Conservation (phyloP, 2,113 vertebrate species). For the Callocephalon fimbriatum region DNA sequence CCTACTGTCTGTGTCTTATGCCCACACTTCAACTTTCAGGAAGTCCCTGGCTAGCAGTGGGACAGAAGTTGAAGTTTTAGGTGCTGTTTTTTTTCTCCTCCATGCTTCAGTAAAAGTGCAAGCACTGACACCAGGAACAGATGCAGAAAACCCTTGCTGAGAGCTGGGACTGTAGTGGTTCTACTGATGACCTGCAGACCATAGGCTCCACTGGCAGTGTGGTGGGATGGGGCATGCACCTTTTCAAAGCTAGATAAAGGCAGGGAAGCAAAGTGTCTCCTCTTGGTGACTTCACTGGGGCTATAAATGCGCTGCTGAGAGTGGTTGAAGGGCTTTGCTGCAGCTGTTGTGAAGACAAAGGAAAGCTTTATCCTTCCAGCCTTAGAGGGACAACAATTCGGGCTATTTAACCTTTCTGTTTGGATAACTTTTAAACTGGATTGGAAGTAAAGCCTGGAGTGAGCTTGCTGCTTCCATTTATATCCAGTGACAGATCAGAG, state of each 20-base stretch:
- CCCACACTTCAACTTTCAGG: not conserved
- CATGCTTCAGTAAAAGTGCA: not conserved
- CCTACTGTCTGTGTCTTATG: not conserved
- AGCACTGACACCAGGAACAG: not conserved
- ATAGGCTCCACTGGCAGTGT: fast-evolving
- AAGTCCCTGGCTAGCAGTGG: not conserved
- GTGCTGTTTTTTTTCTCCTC: not conserved
- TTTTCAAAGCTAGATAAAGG: not conserved
- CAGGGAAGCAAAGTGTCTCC: not conserved
- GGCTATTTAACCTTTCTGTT: slow-evolving; percentile 44
- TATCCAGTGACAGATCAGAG: slow-evolving; percentile 8
- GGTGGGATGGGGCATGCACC: not conserved
- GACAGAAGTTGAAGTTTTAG: not conserved
- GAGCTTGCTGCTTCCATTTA: slow-evolving; percentile 50
- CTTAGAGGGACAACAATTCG: not conserved
- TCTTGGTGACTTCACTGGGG: not conserved
- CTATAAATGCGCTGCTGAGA: not conserved
- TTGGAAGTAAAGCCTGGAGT: slow-evolving; percentile 10
- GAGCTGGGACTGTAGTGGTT: not conserved
- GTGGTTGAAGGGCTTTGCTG: not conserved
- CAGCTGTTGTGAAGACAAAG: slow-evolving; percentile 32
- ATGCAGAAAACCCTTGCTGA: not conserved
- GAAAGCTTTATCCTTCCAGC: slow-evolving; percentile 2
- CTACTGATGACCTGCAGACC: fast-evolving
- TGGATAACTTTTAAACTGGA: not conserved